Base-by-base conservation (phyloP, 1,140 invertebrate species). In the Heliconius melpomene region DNA sequence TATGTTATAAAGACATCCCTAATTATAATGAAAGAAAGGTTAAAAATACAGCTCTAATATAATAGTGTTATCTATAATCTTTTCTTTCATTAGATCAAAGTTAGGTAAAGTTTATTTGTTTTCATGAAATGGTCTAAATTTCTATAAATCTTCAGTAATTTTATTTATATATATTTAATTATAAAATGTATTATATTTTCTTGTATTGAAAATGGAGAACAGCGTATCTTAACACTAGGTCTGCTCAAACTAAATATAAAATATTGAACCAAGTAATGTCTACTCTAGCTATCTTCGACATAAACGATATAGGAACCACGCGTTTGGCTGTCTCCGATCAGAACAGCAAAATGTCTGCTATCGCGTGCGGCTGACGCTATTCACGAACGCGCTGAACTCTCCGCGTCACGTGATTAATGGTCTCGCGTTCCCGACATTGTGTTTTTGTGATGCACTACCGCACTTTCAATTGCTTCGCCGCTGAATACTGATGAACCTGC, bases 371-470 rank as follows among this genome's bases (percentile, higher is more conserved):
- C 82, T 91, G 88, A 90, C 89, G 88, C 86, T 86, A 91, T 93
- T 91, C 90, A 90, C 84, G 81, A 81, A 79, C 81, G 83, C 84
- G 84, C 84, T 86, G 86, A 88, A 91, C 89, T 91, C 40, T 16
- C 0, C 90, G 89, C 85, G 89, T 88, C 88, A 85, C 83, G 91
- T 93, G 92, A 93, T 93, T 93, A 93, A 93, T 93, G 88, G 89
- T 91, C 87, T 86, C 88, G 90, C 90, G 89, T 86, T 90, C 91
- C 87, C 91, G 89, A 93, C 92, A 92, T 90, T 91, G 90, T 92
- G 92, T 92, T 93, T 93, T 93, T 93, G 91, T 93, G 91, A 93
- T 93, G 91, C 91, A 87, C 87, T 86, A 89, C 89, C 92, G 88
- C 90, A 92, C 90, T 93, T 91, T 92, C 92, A 91, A 93, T 92